Base-by-base conservation (phyloP, 1,140 invertebrate genomes). In the Caenorhabditis remanei region DNA sequence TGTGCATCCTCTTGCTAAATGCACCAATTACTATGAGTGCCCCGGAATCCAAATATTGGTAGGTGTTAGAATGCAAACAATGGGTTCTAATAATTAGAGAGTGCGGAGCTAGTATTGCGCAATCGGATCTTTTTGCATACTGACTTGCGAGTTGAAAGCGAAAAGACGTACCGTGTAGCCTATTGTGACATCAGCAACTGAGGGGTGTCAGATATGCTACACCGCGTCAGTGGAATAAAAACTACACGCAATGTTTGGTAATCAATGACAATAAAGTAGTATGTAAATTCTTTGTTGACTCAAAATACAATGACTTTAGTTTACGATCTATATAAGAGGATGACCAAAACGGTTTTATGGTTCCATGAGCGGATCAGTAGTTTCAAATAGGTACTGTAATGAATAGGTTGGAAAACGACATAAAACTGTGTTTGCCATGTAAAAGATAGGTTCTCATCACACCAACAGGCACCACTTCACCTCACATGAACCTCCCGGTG, bases 11-110 rank as follows among this genome's bases (percentile, higher is more conserved):
- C 19, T 71, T 79, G 8, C 46, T 79, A 79, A 79, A 79, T 79
- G 46, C 2, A 32, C 71, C 71, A 79, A 79, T 79, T 79, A 79
- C 13, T 46, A 50, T 79, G 71, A 79, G 71, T 79, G 46, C 71
- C 71, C 16, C n/a, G 71, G 71, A 79, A 79, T 79, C 71, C 71
- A 79, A 79, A 79, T 21, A 79, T 79, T 79, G 46, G 46, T 24
- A 79, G 71, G 71, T 79, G 71, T 79, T 79, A 48, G 71, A 50
- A 79, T 79, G 71, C 71, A 79, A 79, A 79, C 71, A 79, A 79
- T 53, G 71, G 46, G 4, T 9, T 13, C 8, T 24, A 48, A 79
- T 79, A 79, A 79, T 79, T 79, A 79, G 71, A 79, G 71, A 43
- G 71, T 53, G 71, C 46, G n/a, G 71, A 79, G 71, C 71, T 79